Conservation (phyloP, 2,888 invertebrate species). For the Piscicola geometra region DNA sequence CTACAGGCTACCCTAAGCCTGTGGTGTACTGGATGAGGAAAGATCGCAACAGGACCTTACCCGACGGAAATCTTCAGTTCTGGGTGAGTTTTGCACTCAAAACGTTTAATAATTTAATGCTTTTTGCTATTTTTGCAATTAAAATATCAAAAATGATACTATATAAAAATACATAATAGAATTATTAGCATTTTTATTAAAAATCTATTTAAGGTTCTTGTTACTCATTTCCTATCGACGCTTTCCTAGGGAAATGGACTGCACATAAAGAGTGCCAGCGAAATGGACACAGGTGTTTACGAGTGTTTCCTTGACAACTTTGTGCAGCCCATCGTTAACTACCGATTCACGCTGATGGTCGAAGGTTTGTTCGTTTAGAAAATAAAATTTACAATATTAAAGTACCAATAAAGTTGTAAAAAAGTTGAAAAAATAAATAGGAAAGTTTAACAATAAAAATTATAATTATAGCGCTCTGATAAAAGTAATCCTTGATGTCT, state of each 20-base stretch:
- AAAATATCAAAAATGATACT: not conserved
- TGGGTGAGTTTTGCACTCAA: slow-evolving; percentile 42
- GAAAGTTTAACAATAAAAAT: too few relatives aligned
- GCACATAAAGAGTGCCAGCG: slow-evolving; percentile 38
- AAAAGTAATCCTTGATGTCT: too few relatives aligned
- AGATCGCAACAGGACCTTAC: slow-evolving; percentile 43
- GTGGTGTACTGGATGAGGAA: slow-evolving; percentile 46
- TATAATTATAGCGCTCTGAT: too few relatives aligned
- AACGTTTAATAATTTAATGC: too few relatives aligned
- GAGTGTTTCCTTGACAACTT: slow-evolving; percentile 45
- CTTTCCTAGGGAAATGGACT: slow-evolving; percentile 42
- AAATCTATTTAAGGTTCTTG: too few relatives aligned
- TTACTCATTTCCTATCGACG: too few relatives aligned
- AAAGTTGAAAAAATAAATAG: too few relatives aligned
- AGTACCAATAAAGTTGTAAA: too few relatives aligned
- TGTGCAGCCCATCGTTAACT: slow-evolving; percentile 45
- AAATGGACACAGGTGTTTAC: slow-evolving; percentile 44
- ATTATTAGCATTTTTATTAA: too few relatives aligned
- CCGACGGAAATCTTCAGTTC: slow-evolving; percentile 44
- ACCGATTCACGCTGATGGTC: slow-evolving; percentile 43
- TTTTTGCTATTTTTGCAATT: not conserved
- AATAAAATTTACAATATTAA: too few relatives aligned
- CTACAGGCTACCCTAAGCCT: slow-evolving; percentile 46
- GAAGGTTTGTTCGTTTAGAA: slow-evolving; percentile 44
- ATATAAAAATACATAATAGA: not conserved